Evolutionary conservation across 1,140 invertebrate species (phyloP).

Genomic region (Lordiphosa collinella): DNA sequence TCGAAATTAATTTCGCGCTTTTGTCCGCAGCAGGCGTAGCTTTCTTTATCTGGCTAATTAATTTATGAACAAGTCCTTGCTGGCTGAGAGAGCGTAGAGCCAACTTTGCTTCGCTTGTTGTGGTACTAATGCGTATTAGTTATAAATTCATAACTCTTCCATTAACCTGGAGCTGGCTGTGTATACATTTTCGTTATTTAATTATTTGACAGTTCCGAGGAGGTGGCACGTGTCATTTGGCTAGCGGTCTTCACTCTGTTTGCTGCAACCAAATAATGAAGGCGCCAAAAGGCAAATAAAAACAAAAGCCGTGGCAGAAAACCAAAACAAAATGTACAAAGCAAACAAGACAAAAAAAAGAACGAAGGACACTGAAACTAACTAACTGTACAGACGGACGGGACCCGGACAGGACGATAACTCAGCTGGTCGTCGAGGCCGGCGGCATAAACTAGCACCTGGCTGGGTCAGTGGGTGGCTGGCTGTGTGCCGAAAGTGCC

Average conservation of each 20-base stretch:
- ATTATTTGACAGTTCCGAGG: neutral
- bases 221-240: slow-evolving; percentile 22
- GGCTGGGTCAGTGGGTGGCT: slow-evolving; percentile 42
- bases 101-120: neutral
- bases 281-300: slow-evolving; percentile 72
- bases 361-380: slow-evolving; percentile 67
- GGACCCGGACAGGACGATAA: slow-evolving; percentile 35
- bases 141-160: slow-evolving; percentile 71
- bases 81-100: neutral
- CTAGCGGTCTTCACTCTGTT: slow-evolving; percentile 24
- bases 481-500: slow-evolving; percentile 73
- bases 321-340: slow-evolving; percentile 45
- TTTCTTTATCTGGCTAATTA: slow-evolving; percentile 64
- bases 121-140: slow-evolving; percentile 54
- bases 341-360: slow-evolving; percentile 10
- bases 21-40: slow-evolving; percentile 36
- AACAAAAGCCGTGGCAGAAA: slow-evolving; percentile 44
- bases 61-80: slow-evolving; percentile 50
- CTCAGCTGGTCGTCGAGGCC: slow-evolving; percentile 46
- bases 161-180: slow-evolving; percentile 32
- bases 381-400: slow-evolving; percentile 52
- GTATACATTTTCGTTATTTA: slow-evolving; percentile 11
- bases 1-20: slow-evolving; percentile 66
- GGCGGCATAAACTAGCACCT: slow-evolving; percentile 66
- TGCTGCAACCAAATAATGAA: slow-evolving; percentile 65